phyloP scores from a whole-genome alignment of 2,113 vertebrate genomes.

The Peromyscus maniculatus region DNA sequence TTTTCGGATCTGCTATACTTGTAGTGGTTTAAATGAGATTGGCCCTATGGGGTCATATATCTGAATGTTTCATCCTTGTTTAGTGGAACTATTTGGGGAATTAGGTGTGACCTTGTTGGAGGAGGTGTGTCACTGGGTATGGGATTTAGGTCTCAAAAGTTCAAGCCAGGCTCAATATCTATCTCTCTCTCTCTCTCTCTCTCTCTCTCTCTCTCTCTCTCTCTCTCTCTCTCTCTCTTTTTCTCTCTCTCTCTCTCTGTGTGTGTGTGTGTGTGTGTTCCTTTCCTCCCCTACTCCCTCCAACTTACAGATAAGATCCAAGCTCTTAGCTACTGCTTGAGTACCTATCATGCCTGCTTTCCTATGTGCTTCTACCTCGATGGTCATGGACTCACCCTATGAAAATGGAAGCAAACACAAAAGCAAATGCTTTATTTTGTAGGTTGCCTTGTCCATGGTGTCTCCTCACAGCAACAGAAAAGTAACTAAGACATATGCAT shows the following conservation, averaged over 20 bases:
- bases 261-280: too few species aligned
- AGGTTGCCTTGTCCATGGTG: not conserved
- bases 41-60: not conserved
- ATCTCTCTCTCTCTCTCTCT: too few species aligned
- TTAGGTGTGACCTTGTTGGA: not conserved
- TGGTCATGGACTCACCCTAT: not conserved
- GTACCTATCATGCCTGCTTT: not conserved
- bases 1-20: not conserved
- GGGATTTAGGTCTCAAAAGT: not conserved
- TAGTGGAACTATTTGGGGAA: not conserved
- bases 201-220: not conserved
- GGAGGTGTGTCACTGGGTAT: not conserved
- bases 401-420: not conserved
- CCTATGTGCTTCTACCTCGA: not conserved
- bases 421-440: not conserved
- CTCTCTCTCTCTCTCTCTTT: too few species aligned
- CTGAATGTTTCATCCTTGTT: not conserved
- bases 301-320: not conserved
- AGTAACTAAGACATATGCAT: not conserved
- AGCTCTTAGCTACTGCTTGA: not conserved
- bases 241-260: not conserved
- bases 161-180: not conserved
- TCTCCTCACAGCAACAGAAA: not conserved
- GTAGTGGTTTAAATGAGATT: not conserved
- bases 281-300: not conserved